Evolutionary conservation across 2,888 invertebrate species (phyloP).

Genomic region (Nesidiocoris tenuis): DNA sequence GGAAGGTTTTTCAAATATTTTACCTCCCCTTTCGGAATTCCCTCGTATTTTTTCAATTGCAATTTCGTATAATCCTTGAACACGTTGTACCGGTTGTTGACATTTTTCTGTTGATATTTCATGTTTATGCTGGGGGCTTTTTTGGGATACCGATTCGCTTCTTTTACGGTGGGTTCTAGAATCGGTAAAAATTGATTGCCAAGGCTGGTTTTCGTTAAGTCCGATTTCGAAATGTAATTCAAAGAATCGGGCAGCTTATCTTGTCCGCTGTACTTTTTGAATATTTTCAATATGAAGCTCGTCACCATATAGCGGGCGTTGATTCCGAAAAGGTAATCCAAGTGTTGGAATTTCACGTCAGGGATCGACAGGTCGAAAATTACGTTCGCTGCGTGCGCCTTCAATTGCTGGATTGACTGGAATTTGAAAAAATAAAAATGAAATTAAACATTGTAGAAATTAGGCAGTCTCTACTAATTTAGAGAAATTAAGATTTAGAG

Average conservation of each 20-base stretch:
- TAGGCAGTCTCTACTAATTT: no score
- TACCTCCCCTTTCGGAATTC: background rate
- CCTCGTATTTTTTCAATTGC: background rate
- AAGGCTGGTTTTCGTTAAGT: no score
- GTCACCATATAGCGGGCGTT: slow-evolving; percentile 13
- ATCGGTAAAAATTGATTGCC: no score
- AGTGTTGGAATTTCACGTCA: slow-evolving; percentile 32
- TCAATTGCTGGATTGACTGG: slow-evolving; percentile 13
- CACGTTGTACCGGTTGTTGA: background rate
- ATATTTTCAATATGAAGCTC: background rate
- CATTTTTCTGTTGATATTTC: background rate
- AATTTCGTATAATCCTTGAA: background rate
- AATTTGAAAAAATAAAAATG: slow-evolving; percentile 1
- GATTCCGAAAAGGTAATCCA: slow-evolving; percentile 33
- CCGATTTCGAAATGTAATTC: background rate
- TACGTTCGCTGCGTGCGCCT: slow-evolving; percentile 9
- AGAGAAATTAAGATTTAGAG: no score
- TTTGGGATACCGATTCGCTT: background rate
- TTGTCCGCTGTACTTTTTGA: background rate
- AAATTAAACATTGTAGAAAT: no score
- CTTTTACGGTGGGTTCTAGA: no score
- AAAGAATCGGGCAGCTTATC: background rate
- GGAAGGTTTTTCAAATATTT: background rate
- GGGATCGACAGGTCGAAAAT: slow-evolving; percentile 17
- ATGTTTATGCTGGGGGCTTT: background rate